phyloP scores from a whole-genome alignment of 2,888 invertebrate genomes.

The Mythimna impura region DNA sequence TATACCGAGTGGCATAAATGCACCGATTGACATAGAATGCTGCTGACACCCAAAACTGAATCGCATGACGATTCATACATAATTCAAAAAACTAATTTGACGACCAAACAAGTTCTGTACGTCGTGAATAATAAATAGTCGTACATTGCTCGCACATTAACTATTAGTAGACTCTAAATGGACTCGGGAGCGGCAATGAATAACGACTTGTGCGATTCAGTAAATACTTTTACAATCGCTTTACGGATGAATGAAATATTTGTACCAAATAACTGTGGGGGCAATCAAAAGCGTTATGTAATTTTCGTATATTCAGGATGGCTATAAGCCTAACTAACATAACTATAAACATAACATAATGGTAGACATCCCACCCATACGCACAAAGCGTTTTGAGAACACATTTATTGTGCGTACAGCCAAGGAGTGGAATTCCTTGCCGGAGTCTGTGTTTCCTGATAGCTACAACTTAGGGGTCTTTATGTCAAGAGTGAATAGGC shows the following conservation, averaged over 20 bases:
- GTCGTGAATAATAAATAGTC: conserved; percentile 44
- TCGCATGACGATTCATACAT: conserved; percentile 36
- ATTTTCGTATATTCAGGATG: conserved; percentile 14
- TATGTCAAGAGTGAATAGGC: too few relatives aligned
- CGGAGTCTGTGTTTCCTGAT: too few relatives aligned
- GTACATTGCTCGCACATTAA: conserved; percentile 55
- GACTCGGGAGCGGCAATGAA: conserved; percentile 43
- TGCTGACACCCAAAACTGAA: conserved; percentile 18
- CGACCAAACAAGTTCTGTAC: conserved; percentile 44
- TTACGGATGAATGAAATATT: conserved; percentile 18
- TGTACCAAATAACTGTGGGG: background rate
- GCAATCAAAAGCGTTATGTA: background rate
- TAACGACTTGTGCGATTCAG: conserved; percentile 21
- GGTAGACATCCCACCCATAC: too few relatives aligned
- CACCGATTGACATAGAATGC: conserved; percentile 26
- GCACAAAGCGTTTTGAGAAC: too few relatives aligned
- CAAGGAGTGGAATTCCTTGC: too few relatives aligned
- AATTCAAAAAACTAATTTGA: conserved; percentile 45
- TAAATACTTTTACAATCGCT: conserved; percentile 34
- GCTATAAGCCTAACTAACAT: background rate
- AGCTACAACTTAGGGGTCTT: too few relatives aligned
- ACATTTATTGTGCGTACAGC: too few relatives aligned
- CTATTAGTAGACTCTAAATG: conserved; percentile 53
- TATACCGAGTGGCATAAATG: background rate
- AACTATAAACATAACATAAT: too few relatives aligned